Base-by-base conservation (phyloP, 2,113 vertebrate genomes). In the Hippocampus zosterae region DNA sequence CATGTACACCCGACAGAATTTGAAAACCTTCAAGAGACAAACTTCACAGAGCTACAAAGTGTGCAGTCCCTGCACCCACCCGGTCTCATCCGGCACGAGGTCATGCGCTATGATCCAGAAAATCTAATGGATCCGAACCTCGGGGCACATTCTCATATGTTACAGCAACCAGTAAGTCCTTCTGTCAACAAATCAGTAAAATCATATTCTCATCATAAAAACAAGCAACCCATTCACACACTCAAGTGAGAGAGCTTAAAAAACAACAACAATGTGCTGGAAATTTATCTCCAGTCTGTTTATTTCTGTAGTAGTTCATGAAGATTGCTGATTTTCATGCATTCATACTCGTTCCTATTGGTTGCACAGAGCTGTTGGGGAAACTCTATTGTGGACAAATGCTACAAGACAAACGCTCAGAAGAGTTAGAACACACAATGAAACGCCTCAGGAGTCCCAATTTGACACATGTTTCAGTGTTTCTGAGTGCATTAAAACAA, bases 11-110 rank as follows among this genome's bases (percentile, higher is more conserved):
- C 94, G 67, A 91, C 79, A 2, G 97, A 99, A 56, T 96, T 96
- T 69, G 96, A 98, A 85, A 94, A 85, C 82, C 94, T 98, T 55
- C 86, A 92, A 2, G 96, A 97, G 79, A 93, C 90, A 65, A 96
- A 98, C 79, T 98, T 99, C 88, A 98, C 97, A 8, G 97, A 99
- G 74, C 90, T 99, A 73, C 97, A 99, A 90, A 99, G 94, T 0
- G 96, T 98, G 16, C 95, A 94, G 83, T 89, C 95, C 18, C 94
- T 95, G 0, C 96, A 97, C 88, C 81, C 94, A 29, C 87, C 96
- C 48, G 92, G 92, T 79, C 91, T 97, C 33, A 76, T 90, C 59
- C 79, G 88, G 37, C 84, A 85, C 1, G 84, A 88, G 1, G 0
- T 56, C 94, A 93, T 91, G 27, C 91, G 95, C 62, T 94, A 96